Evolutionary conservation across 1,140 invertebrate genomes (phyloP).

Genomic region (Bombus terrestris): DNA sequence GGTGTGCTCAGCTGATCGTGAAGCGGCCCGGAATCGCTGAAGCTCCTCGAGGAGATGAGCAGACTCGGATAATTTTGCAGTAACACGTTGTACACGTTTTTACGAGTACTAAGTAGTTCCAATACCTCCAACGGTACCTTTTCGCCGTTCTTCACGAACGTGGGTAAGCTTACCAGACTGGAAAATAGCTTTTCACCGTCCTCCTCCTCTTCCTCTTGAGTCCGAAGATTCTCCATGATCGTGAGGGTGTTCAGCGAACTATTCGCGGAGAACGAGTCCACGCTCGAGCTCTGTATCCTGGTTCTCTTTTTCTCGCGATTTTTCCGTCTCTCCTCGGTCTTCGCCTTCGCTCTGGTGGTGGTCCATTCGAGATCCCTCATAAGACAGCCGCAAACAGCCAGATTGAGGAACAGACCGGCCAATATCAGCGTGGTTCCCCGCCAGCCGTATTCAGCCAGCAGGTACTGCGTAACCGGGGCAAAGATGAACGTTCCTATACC

Average conservation of each 20-base stretch:
- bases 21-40: conserved; percentile 86
- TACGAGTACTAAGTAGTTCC: conserved; percentile 87
- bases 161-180: conserved; percentile 91
- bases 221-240: conserved; percentile 72
- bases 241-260: conserved; percentile 86
- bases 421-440: conserved; percentile 91
- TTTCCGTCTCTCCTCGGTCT: conserved; percentile 85
- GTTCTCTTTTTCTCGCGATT: conserved; percentile 85
- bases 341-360: conserved; percentile 84
- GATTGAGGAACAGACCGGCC: conserved; percentile 92
- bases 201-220: conserved; percentile 72
- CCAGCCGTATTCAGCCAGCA: conserved; percentile 93
- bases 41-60: conserved; percentile 87
- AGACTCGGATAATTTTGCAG: conserved; percentile 89
- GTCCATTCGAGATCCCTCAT: conserved; percentile 93
- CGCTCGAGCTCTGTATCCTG: conserved; percentile 85
- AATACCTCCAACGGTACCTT: conserved; percentile 89
- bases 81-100: conserved; percentile 88
- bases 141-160: conserved; percentile 90
- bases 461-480: conserved; percentile 91
- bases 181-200: conserved; percentile 85
- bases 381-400: conserved; percentile 92
- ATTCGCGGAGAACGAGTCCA: conserved; percentile 87
- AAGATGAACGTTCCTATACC: conserved; percentile 96
- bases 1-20: conserved; percentile 72